phyloP scores from a whole-genome alignment of 2,888 invertebrate species.

The Epinotia nisella region DNA sequence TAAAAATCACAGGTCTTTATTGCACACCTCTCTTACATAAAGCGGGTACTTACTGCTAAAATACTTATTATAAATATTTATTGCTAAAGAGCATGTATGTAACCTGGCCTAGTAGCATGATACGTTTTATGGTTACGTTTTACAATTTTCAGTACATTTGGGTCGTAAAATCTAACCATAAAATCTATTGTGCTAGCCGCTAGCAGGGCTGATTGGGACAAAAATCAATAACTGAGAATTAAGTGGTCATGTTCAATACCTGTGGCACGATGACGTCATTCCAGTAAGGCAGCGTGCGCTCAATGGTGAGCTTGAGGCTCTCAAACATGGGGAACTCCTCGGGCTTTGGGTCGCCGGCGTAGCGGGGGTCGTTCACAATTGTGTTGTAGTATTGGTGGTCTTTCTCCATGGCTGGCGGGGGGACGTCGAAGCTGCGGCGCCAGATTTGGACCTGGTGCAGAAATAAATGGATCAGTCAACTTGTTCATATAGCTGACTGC shows the following conservation, averaged over 20 bases:
- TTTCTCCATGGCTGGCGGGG: constrained; percentile 92
- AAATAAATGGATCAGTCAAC: neutral
- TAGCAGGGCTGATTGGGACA: too few species aligned
- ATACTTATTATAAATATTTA: too few species aligned
- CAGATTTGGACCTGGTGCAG: constrained; percentile 89
- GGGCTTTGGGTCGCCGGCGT: constrained; percentile 88
- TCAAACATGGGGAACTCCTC: constrained; percentile 93
- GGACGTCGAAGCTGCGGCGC: constrained; percentile 92
- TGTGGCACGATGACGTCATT: constrained; percentile 91
- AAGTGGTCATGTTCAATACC: constrained; percentile 55
- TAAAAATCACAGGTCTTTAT: too few species aligned
- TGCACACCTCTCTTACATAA: too few species aligned
- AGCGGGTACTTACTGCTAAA: too few species aligned
- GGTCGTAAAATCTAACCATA: too few species aligned
- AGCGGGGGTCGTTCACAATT: constrained; percentile 91
- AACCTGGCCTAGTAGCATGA: too few species aligned
- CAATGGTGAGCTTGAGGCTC: constrained; percentile 92
- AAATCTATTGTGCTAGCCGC: too few species aligned
- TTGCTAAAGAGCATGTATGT: too few species aligned
- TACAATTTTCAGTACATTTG: too few species aligned
- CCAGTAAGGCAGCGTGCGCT: constrained; percentile 94
- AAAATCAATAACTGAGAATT: too few species aligned
- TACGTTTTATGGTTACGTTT: too few species aligned
- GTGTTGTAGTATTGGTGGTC: constrained; percentile 90
- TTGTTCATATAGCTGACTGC: neutral